Percentiles rank a stretch among this genome's conserved stretches.
phyloP scores from a whole-genome alignment of 35 echinoderm and acorn worm species.

The Eucidaris tribuloides region DNA sequence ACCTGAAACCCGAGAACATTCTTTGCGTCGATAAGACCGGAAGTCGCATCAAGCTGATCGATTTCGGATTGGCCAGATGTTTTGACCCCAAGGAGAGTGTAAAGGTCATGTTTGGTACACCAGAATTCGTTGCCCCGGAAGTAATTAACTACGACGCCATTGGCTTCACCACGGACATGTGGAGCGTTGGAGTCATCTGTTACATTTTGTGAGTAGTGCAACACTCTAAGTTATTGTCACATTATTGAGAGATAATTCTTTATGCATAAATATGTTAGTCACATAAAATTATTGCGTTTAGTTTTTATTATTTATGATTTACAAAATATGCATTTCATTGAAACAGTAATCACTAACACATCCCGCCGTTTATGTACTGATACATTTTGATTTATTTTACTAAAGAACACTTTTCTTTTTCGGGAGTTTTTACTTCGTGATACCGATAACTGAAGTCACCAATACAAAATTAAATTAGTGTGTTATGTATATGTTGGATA shows the following conservation, averaged over 20 bases:
- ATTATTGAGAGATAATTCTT: not conserved
- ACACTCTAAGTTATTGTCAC: not conserved
- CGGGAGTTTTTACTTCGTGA: too few species aligned
- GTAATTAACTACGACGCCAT: slow-evolving; percentile 95
- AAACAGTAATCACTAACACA: too few species aligned
- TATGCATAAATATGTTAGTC: too few species aligned
- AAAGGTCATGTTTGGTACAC: slow-evolving; percentile 95
- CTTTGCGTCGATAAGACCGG: slow-evolving; percentile 77
- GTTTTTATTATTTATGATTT: too few species aligned
- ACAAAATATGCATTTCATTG: too few species aligned
- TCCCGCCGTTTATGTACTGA: too few species aligned
- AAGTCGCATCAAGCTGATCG: slow-evolving; percentile 91
- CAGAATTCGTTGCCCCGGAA: slow-evolving; percentile 98
- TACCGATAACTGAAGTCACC: too few species aligned
- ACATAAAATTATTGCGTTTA: too few species aligned
- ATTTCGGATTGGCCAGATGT: slow-evolving; percentile 90
- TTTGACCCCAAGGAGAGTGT: slow-evolving; percentile 58
- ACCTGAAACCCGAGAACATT: slow-evolving; percentile 99
- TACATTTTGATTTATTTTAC: too few species aligned
- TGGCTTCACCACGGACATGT: slow-evolving; percentile 88
- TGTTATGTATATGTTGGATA: too few species aligned
- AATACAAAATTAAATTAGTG: too few species aligned
- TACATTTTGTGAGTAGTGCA: slow-evolving; percentile 85
- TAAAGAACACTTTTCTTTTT: too few species aligned
- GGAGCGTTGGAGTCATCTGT: slow-evolving; percentile 99